A percentile compares a stretch with the other conserved stretches of the same genome.
phyloP scores from a whole-genome alignment of 2,113 vertebrate species.

The Globicephala melas region DNA sequence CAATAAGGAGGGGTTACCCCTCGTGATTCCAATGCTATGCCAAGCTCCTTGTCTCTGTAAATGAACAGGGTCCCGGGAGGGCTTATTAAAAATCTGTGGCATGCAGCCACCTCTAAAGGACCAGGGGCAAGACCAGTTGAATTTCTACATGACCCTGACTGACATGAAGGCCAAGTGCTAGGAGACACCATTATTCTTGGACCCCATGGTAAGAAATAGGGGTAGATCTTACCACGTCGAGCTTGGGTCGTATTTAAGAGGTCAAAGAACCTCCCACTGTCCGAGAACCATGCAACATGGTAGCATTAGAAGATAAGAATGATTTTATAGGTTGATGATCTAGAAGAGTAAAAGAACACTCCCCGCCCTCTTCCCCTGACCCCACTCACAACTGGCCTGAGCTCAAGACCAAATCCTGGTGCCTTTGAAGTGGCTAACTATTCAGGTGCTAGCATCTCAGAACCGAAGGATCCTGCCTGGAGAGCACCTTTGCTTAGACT shows the following conservation, averaged over 20 bases:
- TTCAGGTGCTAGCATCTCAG: background rate
- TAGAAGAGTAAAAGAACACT: background rate
- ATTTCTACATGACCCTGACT: background rate
- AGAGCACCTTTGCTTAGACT: slow-evolving; percentile 13
- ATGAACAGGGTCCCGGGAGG: background rate
- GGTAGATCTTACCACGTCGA: background rate
- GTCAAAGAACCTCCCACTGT: background rate
- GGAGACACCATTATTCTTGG: background rate
- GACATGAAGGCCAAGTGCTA: background rate
- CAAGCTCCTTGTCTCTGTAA: background rate
- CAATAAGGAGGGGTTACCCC: background rate
- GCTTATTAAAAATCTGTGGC: background rate
- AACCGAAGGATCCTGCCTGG: background rate
- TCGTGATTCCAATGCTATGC: background rate
- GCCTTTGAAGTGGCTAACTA: background rate
- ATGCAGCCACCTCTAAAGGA: background rate
- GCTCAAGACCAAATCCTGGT: background rate
- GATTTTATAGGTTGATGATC: background rate
- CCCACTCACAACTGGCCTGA: background rate
- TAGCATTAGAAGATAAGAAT: background rate
- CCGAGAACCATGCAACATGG: background rate
- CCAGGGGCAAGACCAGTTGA: background rate
- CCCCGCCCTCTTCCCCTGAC: background rate
- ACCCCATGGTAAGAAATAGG: background rate
- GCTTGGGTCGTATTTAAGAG: background rate